Conservation (phyloP, 2,797 vertebrate genomes). For the Tragopan temminckii region DNA sequence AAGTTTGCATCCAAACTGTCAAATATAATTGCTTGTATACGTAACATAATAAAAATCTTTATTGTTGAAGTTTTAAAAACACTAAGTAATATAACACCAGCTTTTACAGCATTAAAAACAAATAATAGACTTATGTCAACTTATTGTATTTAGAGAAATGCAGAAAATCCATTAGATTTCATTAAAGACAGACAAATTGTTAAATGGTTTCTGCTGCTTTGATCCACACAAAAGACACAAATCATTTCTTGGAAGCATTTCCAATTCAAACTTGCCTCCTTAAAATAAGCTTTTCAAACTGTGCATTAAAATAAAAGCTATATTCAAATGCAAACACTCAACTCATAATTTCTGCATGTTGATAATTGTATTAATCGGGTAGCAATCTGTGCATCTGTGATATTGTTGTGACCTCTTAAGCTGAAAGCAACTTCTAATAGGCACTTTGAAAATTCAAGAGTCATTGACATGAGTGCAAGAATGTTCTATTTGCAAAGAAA, state of each 20-base stretch:
- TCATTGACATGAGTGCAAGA: constrained; percentile 46
- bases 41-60: constrained; percentile 58
- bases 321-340: constrained; percentile 58
- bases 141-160: constrained; percentile 68
- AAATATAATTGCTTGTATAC: constrained; percentile 72
- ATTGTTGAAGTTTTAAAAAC: constrained; percentile 69
- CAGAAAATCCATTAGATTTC: constrained; percentile 73
- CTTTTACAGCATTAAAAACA: constrained; percentile 75
- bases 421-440: constrained; percentile 57
- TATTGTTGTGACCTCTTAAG: constrained; percentile 56
- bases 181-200: constrained; percentile 72
- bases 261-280: constrained; percentile 52
- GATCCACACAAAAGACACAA: constrained; percentile 67
- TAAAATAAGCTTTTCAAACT: constrained; percentile 71
- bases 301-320: constrained; percentile 68
- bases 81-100: constrained; percentile 40
- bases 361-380: constrained; percentile 73
- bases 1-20: constrained; percentile 66
- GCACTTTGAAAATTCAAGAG: constrained; percentile 64
- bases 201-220: constrained; percentile 69
- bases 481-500: constrained; percentile 61
- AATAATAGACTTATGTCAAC: constrained; percentile 64
- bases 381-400: constrained; percentile 47
- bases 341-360: constrained; percentile 55
- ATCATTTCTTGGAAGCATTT: constrained; percentile 60